Evolutionary conservation across 2,113 vertebrate species (phyloP).

Genomic region (Pangasianodon hypophthalmus): DNA sequence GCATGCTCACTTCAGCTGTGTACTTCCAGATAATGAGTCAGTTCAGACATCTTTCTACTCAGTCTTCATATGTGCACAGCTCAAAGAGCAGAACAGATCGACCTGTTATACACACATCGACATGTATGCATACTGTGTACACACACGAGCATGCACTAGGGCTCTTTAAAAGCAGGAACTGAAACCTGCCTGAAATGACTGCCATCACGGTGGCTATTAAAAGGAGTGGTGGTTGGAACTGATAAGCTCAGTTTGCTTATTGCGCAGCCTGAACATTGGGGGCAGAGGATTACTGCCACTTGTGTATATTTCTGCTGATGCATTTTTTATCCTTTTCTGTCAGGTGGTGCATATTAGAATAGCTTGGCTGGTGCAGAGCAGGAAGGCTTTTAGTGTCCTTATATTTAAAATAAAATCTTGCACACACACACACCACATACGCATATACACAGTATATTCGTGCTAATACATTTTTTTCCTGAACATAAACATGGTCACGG

Average conservation of each 20-base stretch:
- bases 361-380: slow-evolving; percentile 71
- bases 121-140: slow-evolving; percentile 36
- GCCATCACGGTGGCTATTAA: slow-evolving; percentile 73
- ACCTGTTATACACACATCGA: slow-evolving; percentile 28
- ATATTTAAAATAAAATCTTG: slow-evolving; percentile 42
- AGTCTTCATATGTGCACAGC: slow-evolving; percentile 28
- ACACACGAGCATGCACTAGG: slow-evolving; percentile 6
- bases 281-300: slow-evolving; percentile 74
- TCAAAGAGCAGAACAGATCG: slow-evolving; percentile 23
- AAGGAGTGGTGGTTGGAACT: slow-evolving; percentile 70
- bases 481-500: slow-evolving; percentile 13
- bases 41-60: slow-evolving; percentile 22
- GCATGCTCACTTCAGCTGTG: slow-evolving; percentile 33
- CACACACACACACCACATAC: slow-evolving; percentile 25
- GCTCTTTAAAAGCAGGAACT: slow-evolving; percentile 64
- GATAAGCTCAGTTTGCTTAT: slow-evolving; percentile 74
- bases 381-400: slow-evolving; percentile 62
- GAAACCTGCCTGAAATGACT: slow-evolving; percentile 62
- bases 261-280: slow-evolving; percentile 69
- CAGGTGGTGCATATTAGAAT: slow-evolving; percentile 74
- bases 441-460: slow-evolving; percentile 10
- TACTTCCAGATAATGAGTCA: slow-evolving; percentile 43
- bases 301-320: slow-evolving; percentile 78
- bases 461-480: background rate
- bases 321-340: slow-evolving; percentile 74